Conservation (phyloP, 2,888 invertebrate genomes). For the Trissoscelio sp. region DNA sequence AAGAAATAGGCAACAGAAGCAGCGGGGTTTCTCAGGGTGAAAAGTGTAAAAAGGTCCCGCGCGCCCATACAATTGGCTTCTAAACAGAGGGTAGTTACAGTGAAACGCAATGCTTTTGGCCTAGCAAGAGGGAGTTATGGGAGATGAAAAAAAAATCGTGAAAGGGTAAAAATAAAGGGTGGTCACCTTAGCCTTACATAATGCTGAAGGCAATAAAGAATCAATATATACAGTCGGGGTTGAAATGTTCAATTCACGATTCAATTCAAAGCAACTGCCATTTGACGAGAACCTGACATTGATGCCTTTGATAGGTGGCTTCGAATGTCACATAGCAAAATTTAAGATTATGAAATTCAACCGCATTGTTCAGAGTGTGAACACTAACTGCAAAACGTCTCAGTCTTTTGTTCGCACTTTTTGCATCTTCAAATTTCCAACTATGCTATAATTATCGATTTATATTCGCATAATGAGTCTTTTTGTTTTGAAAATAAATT, state of each 20-base stretch:
- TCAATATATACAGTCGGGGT: conserved; percentile 69
- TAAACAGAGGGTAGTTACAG: conserved; percentile 80
- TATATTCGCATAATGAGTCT: too few species aligned
- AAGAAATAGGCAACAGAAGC: conserved; percentile 77
- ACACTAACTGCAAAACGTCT: conserved; percentile 44
- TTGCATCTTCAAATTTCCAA: too few species aligned
- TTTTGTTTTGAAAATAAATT: too few species aligned
- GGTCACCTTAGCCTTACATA: conserved; percentile 74
- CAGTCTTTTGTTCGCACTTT: too few species aligned
- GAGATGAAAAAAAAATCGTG: conserved; percentile 64
- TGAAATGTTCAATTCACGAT: conserved; percentile 74
- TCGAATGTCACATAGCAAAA: conserved; percentile 75
- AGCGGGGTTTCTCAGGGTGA: conserved; percentile 78
- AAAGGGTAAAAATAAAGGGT: conserved; percentile 75
- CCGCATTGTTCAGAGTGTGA: conserved; percentile 64
- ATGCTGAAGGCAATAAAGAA: conserved; percentile 58
- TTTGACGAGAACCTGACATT: conserved; percentile 79
- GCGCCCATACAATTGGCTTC: conserved; percentile 78
- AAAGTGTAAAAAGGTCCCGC: conserved; percentile 76
- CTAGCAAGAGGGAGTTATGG: conserved; percentile 63
- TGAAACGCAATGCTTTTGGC: conserved; percentile 75
- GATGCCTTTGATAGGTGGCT: conserved; percentile 76
- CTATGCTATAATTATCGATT: too few species aligned
- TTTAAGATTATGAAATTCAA: conserved; percentile 74
- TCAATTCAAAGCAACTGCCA: conserved; percentile 69